Conservation (phyloP, 2,888 invertebrate species). For the Perizoma affinitatum region DNA sequence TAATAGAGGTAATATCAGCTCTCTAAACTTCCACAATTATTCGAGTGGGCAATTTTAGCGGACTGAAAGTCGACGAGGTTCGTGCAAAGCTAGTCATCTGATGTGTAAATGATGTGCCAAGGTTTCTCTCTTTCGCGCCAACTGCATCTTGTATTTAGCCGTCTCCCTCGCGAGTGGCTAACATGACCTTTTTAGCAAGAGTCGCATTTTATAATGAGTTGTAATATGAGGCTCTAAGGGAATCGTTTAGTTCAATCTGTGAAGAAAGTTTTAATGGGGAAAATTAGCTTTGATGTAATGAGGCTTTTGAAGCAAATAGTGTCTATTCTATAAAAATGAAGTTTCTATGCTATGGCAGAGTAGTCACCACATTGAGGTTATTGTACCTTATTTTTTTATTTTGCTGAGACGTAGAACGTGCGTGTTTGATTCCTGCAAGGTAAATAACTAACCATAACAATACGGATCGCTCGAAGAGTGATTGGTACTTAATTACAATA, state of each 20-base stretch:
- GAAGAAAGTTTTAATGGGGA: slow-evolving; percentile 44
- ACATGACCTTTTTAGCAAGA: slow-evolving; percentile 42
- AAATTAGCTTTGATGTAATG: slow-evolving; percentile 30
- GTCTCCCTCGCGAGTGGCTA: slow-evolving; percentile 33
- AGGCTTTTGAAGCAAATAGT: slow-evolving; percentile 8
- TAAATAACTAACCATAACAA: too few species aligned
- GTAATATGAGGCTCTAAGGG: slow-evolving; percentile 42
- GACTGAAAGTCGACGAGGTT: slow-evolving; percentile 53
- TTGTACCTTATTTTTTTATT: too few species aligned
- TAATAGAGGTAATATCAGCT: slow-evolving; percentile 40
- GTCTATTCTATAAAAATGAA: not conserved
- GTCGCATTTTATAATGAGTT: slow-evolving; percentile 46
- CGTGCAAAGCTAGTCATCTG: slow-evolving; percentile 62
- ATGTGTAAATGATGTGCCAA: slow-evolving; percentile 70
- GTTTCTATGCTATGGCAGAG: not conserved
- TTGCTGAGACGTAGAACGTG: too few species aligned
- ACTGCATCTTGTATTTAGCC: slow-evolving; percentile 13
- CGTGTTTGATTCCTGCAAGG: too few species aligned
- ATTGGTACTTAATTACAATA: too few species aligned
- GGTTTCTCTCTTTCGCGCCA: slow-evolving; percentile 31
- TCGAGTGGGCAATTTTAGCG: slow-evolving; percentile 60
- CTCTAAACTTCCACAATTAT: slow-evolving; percentile 54
- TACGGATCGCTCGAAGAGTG: too few species aligned
- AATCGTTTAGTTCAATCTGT: slow-evolving; percentile 54
- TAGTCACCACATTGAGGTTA: not conserved